phyloP scores from a whole-genome alignment of 2,113 vertebrate genomes.

The Vombatus ursinus region DNA sequence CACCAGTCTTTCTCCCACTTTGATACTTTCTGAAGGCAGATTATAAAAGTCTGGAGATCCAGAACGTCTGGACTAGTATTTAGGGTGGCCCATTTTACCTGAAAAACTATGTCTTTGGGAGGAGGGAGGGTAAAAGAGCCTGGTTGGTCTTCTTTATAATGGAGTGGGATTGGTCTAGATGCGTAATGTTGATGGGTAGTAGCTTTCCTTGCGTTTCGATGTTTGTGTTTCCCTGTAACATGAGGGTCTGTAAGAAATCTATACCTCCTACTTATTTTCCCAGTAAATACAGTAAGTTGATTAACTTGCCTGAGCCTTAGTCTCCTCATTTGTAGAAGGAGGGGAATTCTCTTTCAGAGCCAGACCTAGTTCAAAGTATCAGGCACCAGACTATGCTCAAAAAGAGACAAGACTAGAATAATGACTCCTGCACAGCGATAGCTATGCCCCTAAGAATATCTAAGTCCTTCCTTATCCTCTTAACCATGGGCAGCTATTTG shows the following conservation, averaged over 20 bases:
- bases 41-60: background rate
- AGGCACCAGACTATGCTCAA: slow-evolving; percentile 44
- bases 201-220: background rate
- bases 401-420: background rate
- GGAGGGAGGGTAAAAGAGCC: background rate
- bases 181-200: too few species aligned
- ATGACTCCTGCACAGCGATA: background rate
- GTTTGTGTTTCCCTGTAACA: background rate
- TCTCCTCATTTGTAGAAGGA: background rate
- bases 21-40: background rate
- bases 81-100: background rate
- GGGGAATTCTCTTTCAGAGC: background rate
- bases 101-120: background rate
- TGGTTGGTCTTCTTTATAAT: background rate
- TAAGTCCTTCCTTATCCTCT: background rate
- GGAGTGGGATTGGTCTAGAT: background rate
- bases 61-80: background rate
- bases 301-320: background rate
- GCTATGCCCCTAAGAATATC: background rate
- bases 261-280: background rate
- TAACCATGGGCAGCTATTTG: too few species aligned
- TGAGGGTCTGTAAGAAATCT: background rate
- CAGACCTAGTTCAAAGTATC: background rate
- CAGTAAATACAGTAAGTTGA: background rate
- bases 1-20: background rate